These are phyloP conservation scores for Lithophane ornitopus DNA, from an alignment of 2,888 invertebrate species.

Conservation along the genomic window DNA sequence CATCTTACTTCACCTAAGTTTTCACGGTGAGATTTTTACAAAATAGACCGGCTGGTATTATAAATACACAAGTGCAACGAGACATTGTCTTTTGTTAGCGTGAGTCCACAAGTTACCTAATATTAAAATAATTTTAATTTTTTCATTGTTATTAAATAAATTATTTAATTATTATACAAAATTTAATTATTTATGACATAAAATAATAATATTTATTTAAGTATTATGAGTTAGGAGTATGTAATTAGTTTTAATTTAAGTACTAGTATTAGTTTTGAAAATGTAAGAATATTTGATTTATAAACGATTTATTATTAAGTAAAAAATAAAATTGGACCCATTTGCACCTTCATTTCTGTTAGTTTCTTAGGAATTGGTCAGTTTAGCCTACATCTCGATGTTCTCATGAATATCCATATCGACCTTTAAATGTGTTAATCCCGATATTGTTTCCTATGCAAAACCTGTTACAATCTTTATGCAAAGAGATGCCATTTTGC, in stretches of 20 bases:
- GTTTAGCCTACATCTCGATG: background rate
- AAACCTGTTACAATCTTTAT: background rate
- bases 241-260: no score
- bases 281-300: no score
- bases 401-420: background rate
- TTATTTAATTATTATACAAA: no score
- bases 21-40: background rate
- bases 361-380: background rate
- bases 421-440: background rate
- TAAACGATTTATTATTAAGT: no score
- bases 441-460: background rate
- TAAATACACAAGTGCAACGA: background rate
- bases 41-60: background rate
- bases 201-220: no score
- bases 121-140: no score
- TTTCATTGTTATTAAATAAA: no score
- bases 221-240: no score
- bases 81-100: constrained; percentile 1
- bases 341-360: background rate
- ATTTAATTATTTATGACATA: no score
- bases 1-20: no score
- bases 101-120: background rate
- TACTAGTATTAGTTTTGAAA: no score
- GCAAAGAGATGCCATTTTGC: constrained; percentile 24
- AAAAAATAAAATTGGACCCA: background rate